Base-by-base conservation (phyloP, 1,140 invertebrate species). In the Oscheius sp. region DNA sequence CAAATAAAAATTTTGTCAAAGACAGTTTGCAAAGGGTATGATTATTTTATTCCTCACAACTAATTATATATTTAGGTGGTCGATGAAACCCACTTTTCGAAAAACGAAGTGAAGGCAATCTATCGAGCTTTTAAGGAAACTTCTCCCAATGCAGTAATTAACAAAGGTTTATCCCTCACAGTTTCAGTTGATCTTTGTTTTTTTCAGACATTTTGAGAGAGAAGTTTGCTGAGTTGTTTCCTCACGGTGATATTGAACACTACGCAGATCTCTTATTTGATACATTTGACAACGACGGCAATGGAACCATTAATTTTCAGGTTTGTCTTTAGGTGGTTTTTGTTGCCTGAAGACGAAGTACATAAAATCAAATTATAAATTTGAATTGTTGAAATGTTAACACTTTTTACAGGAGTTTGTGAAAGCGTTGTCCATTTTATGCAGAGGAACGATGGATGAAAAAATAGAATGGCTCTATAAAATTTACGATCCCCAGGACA, bases 391-490 rank as follows among this genome's bases (percentile, higher is more conserved):
- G 52, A 10, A 38, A 29, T 18, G 26, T 3, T 18, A 31, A 59
- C 10, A 1, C 20, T 49, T 52, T 67, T 23, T 35, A 26, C 66
- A 92, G 91, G 92, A 93, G 82, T 94, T 93, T 85, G 87, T 94
- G 4, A 89, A 89, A 70, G 93, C 93, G 64, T 86, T 95, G 28
- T 95, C 93, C 0, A 91, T 93, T 76, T 90, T 93, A 10, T 91
- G 91, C 0, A 87, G 93, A 59, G 93, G 93, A 1, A 91, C 90
- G 1, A 88, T 92, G 2, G 91, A 94, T 77, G 93, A 95, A 84
- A 93, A 95, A 82, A 86, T 95, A n/a, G 90, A 92, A 75, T 95
- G 93, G 93, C 90, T 94, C 18, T 96, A 95, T 82, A 91, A 90
- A n/a, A 87, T 96, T 1, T 96, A 95, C 85, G 93, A 95, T 84